Evolutionary conservation across 1,140 invertebrate genomes (phyloP), one percentile per base, ranked within the genome.

Genomic region (Drosophila busckii): DNA sequence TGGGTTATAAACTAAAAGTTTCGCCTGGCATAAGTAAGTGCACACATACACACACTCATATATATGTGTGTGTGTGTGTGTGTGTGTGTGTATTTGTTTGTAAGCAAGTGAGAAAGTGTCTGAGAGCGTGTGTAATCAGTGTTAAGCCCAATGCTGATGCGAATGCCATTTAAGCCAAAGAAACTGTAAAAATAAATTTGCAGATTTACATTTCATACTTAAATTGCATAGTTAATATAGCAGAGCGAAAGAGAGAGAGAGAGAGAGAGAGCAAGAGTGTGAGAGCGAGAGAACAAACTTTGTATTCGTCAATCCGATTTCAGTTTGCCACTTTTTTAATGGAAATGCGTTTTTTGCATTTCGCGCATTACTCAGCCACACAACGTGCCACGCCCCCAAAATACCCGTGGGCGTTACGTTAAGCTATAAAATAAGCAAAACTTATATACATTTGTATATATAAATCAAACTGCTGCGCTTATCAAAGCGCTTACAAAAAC

Each of bases 1-100:
- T 29, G 49, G 65, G 65, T n/a, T 69, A 58, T 70, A 53, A 56
- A 52, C 26, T 56, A 42, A 71, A 70, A 70, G 56, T 71, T 71
- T 73, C 50, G 50, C 67, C 60, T 70, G 41, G 16, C 52, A 31
- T 22, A 52, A 42, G 54, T 60, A 48, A 31, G 28, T 31, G 26
- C 16, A 34, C 23, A 23, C 20, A 42, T 15, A 53, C 16, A 25
- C 29, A 46, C 29, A 25, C 10, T 10, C 17, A 9, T 3, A 23
- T 7, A 32, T 15, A 45, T 12, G 15, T 15, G 3, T 26, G 15
- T n/a, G 10, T 12, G 20, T 3, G 28, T 19, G 17, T 25, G 25
- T 29, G 10, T 58, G 20, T 23, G 32, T 16, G 10, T 13, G 12
- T 26, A 38, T 29, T 41, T 26, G 16, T 38, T 37, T 38, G 60